These are phyloP conservation scores for Falco rusticolus DNA, from an alignment of 2,797 vertebrate genomes.

Conservation along the genomic window DNA sequence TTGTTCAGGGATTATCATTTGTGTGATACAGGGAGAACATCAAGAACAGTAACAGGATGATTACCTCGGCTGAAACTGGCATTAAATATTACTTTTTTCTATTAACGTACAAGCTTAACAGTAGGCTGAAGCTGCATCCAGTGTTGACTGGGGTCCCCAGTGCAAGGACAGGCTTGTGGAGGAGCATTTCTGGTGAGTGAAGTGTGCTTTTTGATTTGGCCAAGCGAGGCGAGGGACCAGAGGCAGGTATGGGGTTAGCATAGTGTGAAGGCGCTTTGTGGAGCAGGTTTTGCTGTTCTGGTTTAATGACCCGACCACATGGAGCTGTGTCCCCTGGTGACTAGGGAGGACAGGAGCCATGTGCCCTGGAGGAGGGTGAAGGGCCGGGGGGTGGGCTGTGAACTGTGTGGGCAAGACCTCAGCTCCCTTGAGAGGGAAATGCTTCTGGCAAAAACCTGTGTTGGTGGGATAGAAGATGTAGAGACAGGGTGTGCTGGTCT, in stretches of 20 bases:
- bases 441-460: neutral
- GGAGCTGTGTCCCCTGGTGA: neutral
- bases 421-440: rapidly evolving
- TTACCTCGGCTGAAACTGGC: neutral
- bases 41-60: neutral
- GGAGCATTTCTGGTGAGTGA: neutral
- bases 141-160: neutral
- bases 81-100: neutral
- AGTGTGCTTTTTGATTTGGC: neutral
- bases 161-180: neutral
- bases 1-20: neutral
- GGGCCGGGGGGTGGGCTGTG: neutral
- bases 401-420: neutral
- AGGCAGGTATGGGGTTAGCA: neutral
- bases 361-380: neutral
- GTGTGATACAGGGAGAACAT: neutral
- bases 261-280: neutral
- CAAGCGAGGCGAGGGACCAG: neutral
- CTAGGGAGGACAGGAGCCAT: neutral
- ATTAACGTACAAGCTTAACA: neutral
- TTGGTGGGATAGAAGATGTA: neutral
- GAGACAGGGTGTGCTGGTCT: rapidly evolving
- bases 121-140: neutral
- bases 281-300: neutral
- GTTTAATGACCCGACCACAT: neutral